Evolutionary conservation across 2,113 vertebrate species (phyloP).

Genomic region (Vanacampus margaritifer): DNA sequence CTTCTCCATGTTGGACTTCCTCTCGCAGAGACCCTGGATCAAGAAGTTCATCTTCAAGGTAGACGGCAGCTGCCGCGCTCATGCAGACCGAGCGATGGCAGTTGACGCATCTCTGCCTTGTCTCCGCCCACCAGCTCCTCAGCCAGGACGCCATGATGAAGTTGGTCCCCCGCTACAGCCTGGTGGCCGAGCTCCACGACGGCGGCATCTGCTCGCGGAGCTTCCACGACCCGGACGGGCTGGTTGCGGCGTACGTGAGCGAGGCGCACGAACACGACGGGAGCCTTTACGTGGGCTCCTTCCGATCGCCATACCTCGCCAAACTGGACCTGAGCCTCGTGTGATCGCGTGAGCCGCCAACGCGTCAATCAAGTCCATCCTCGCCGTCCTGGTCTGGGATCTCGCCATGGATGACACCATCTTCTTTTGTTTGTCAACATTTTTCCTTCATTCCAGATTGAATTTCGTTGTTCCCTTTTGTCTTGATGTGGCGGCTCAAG

Average conservation of each 20-base stretch:
- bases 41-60: constrained; percentile 95
- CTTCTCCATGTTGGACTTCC: constrained; percentile 94
- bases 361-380: too few relatives aligned
- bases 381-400: background rate
- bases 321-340: constrained; percentile 75
- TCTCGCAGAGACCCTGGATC: constrained; percentile 89
- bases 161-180: constrained; percentile 86
- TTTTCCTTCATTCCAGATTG: background rate
- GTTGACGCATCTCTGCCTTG: background rate
- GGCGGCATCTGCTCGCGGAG: constrained; percentile 85
- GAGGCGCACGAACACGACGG: constrained; percentile 87
- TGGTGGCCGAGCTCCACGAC: constrained; percentile 86
- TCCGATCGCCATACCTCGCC: constrained; percentile 83
- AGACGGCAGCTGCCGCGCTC: constrained; percentile 1
- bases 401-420: background rate
- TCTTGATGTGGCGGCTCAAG: background rate
- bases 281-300: constrained; percentile 91
- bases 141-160: constrained; percentile 83
- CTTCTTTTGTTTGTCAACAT: background rate
- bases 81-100: background rate
- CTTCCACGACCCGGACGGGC: constrained; percentile 87
- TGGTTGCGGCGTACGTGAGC: constrained; percentile 79
- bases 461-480: background rate
- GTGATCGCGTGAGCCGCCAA: background rate
- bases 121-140: constrained; percentile 74